These are phyloP conservation scores for Coenonympha glycerion DNA, from an alignment of 2,888 invertebrate species.

Conservation along the genomic window DNA sequence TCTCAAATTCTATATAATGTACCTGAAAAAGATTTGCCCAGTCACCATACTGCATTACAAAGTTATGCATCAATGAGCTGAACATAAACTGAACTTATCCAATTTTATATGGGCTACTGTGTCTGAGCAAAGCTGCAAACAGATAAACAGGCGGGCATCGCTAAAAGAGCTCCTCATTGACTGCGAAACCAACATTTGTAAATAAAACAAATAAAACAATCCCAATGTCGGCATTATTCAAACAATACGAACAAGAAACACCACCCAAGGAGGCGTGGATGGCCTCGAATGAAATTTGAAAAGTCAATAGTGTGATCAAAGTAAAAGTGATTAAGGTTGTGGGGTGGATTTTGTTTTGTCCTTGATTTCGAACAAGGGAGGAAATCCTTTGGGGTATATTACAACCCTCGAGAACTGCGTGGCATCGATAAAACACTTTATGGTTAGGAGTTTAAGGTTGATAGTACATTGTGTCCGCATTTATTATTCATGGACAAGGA, in stretches of 20 bases:
- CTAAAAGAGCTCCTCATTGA: too few relatives aligned
- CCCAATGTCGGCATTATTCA: neutral
- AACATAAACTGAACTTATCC: too few relatives aligned
- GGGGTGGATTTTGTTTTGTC: conserved; percentile 26
- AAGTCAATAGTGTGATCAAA: conserved; percentile 22
- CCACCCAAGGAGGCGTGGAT: neutral
- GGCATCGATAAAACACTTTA: conserved; percentile 2
- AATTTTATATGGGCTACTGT: neutral
- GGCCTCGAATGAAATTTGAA: conserved; percentile 14
- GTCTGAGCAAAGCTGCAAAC: too few relatives aligned
- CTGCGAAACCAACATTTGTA: neutral
- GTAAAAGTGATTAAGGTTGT: conserved; percentile 25
- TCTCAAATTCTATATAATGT: too few relatives aligned
- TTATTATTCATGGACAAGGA: conserved; percentile 22
- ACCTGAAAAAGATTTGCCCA: too few relatives aligned
- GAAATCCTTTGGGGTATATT: conserved; percentile 29
- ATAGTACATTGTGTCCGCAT: neutral
- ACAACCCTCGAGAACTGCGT: conserved; percentile 17
- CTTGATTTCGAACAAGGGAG: conserved; percentile 24
- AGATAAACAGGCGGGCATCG: too few relatives aligned
- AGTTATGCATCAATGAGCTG: too few relatives aligned
- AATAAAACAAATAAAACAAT: neutral
- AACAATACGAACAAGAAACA: neutral
- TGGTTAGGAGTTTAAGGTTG: conserved; percentile 1
- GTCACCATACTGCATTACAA: too few relatives aligned